Conservation (phyloP, 2,113 vertebrate species). For the Bos javanicus region DNA sequence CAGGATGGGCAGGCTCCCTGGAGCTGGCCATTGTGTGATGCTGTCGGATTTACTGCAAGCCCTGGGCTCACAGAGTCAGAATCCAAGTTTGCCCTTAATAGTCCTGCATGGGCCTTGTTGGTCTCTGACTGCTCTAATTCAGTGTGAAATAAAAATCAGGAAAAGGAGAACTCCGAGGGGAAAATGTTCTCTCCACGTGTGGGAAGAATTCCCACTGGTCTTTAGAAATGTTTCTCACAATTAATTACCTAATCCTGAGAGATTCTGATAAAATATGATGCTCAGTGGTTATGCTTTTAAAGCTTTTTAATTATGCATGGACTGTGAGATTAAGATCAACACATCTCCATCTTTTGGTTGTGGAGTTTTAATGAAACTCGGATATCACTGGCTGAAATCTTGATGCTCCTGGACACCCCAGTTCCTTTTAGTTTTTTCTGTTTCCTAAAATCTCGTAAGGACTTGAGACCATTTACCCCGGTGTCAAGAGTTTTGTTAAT, state of each 20-base stretch:
- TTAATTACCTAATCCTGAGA: background rate
- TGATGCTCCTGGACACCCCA: background rate
- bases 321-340: background rate
- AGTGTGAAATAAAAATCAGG: background rate
- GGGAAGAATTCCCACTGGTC: background rate
- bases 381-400: background rate
- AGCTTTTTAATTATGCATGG: background rate
- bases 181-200: background rate
- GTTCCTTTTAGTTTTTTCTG: background rate
- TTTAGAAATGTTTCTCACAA: background rate
- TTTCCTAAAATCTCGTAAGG: background rate
- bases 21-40: background rate
- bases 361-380: background rate
- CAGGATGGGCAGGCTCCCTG: background rate
- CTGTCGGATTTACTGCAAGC: background rate
- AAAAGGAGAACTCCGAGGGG: background rate
- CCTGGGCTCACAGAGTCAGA: background rate
- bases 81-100: background rate
- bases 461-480: background rate
- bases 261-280: background rate
- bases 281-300: background rate
- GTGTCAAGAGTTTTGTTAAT: background rate
- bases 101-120: rapidly evolving
- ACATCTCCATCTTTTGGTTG: background rate
- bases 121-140: background rate